These are phyloP conservation scores for Bicyclus anynana DNA, from an alignment of 1,140 invertebrate genomes.

Conservation along the genomic window DNA sequence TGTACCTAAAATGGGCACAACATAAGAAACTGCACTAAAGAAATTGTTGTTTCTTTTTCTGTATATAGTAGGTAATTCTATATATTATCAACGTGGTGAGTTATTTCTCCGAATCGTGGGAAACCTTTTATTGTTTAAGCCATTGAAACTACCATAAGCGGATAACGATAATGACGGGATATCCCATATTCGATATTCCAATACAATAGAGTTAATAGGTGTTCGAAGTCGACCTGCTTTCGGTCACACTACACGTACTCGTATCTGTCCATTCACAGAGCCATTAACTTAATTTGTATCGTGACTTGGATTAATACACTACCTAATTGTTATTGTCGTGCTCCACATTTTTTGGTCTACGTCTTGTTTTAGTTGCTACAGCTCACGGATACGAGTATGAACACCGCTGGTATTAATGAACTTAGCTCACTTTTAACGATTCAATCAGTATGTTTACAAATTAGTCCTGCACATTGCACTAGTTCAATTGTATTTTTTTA, in stretches of 20 bases:
- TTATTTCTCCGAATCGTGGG: too few relatives aligned
- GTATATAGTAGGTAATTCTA: too few relatives aligned
- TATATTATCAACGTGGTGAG: too few relatives aligned
- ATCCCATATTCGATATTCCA: background rate
- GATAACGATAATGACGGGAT: background rate
- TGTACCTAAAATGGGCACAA: too few relatives aligned
- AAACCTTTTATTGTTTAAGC: too few relatives aligned
- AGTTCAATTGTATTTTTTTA: too few relatives aligned
- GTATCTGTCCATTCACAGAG: constrained; percentile 2
- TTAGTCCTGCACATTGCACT: background rate
- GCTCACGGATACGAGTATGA: background rate
- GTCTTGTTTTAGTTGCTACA: background rate
- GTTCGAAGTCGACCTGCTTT: constrained; percentile 10
- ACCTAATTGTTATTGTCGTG: constrained; percentile 1
- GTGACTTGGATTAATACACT: constrained; percentile 17
- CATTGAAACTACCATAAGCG: too few relatives aligned
- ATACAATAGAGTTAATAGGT: background rate
- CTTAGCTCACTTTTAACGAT: background rate
- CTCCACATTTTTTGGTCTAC: background rate
- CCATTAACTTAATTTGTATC: constrained; percentile 14
- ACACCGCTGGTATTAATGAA: background rate
- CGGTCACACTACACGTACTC: constrained; percentile 8
- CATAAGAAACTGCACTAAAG: too few relatives aligned
- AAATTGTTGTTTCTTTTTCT: too few relatives aligned
- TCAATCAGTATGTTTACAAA: too few relatives aligned